These are phyloP conservation scores for Peromyscus attwateri DNA, from an alignment of 2,797 vertebrate genomes.

Conservation along the genomic window DNA sequence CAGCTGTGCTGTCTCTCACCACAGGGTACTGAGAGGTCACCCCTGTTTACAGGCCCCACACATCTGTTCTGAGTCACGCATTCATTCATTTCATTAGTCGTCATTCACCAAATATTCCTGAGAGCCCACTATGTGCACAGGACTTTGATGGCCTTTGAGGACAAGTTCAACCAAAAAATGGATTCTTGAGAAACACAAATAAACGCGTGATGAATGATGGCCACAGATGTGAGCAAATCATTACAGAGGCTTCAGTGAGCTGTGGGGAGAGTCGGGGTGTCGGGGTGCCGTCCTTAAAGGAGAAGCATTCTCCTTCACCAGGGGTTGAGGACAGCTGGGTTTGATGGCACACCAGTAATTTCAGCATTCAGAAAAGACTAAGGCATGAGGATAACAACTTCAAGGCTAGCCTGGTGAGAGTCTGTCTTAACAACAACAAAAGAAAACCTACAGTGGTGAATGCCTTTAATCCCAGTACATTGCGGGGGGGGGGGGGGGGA, in stretches of 20 bases:
- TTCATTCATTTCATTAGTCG: slow-evolving; percentile 39
- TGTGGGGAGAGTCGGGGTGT: not conserved
- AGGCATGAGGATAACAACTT: not conserved
- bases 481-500: too few species aligned
- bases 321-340: not conserved
- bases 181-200: not conserved
- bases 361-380: not conserved
- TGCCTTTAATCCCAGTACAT: too few species aligned
- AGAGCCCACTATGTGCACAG: slow-evolving; percentile 63
- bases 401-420: not conserved
- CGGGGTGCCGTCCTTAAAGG: not conserved
- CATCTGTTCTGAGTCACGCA: slow-evolving; percentile 74
- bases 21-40: slow-evolving; percentile 71
- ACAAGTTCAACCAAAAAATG: not conserved
- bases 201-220: not conserved
- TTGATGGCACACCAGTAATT: not conserved
- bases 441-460: not conserved
- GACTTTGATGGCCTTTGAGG: slow-evolving; percentile 10
- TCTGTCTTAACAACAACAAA: not conserved
- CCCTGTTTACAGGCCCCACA: slow-evolving; percentile 71
- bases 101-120: slow-evolving; percentile 59
- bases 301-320: not conserved
- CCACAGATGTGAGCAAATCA: not conserved
- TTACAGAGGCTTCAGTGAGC: accelerated
- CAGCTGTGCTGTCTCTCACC: slow-evolving; percentile 71